Evolutionary conservation across 2,113 vertebrate genomes (phyloP).

Genomic region (Donacobius atricapilla): DNA sequence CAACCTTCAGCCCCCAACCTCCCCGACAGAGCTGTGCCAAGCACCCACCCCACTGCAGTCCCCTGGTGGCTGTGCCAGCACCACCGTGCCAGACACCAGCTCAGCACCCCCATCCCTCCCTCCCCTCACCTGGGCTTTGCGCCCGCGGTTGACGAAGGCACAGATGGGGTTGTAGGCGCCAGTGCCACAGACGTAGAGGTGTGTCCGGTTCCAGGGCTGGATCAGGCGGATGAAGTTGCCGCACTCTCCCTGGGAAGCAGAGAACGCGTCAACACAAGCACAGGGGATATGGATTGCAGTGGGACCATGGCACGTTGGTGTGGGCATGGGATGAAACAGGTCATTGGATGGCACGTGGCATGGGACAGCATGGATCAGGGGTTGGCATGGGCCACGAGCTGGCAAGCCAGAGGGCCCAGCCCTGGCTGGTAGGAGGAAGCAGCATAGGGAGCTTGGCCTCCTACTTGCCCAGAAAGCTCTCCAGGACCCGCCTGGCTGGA

Average conservation of each 20-base stretch:
- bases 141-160: constrained; percentile 92
- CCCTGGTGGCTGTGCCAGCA: not conserved
- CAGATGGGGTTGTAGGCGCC: constrained; percentile 98
- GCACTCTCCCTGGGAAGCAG: constrained; percentile 86
- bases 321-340: too few relatives aligned
- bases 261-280: not conserved
- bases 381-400: fast-evolving
- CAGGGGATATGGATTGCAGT: fast-evolving
- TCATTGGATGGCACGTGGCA: not conserved
- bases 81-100: fast-evolving
- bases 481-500: not conserved
- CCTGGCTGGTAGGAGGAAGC: not conserved
- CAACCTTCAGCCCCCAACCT: not conserved
- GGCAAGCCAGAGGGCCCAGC: fast-evolving
- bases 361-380: not conserved
- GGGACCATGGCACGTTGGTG: fast-evolving
- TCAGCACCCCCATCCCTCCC: not conserved
- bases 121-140: constrained; percentile 89
- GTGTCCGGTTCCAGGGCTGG: constrained; percentile 98
- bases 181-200: constrained; percentile 95
- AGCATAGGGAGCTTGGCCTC: not conserved
- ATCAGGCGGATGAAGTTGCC: constrained; percentile 98
- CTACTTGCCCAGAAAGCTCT: not conserved
- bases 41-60: not conserved
- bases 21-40: not conserved